These are phyloP conservation scores for Glareola pratincola DNA, from an alignment of 2,113 vertebrate species.

Conservation along the genomic window DNA sequence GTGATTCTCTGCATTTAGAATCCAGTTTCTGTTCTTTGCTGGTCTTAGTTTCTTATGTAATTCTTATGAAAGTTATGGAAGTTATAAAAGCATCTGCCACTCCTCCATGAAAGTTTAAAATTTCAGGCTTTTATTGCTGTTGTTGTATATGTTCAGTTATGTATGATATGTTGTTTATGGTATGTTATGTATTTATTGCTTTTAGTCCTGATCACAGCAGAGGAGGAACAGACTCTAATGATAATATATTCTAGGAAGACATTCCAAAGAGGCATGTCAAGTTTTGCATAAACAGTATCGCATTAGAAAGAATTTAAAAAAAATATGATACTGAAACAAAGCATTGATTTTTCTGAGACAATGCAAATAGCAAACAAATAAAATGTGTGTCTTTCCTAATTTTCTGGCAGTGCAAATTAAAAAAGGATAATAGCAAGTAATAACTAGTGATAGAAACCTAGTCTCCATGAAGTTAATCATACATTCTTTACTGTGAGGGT, in stretches of 20 bases:
- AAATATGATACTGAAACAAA: neutral
- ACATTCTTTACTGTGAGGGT: no score
- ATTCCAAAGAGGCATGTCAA: neutral
- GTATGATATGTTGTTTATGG: neutral
- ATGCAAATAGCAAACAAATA: neutral
- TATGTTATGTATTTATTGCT: neutral
- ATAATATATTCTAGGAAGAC: neutral
- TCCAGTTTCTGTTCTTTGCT: neutral
- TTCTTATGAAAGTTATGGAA: neutral
- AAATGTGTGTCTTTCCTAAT: neutral
- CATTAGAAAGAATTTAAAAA: neutral
- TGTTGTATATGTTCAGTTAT: neutral
- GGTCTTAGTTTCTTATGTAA: neutral
- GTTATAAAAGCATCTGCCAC: neutral
- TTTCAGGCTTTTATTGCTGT: neutral
- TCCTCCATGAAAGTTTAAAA: neutral
- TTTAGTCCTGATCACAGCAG: neutral
- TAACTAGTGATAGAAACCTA: neutral
- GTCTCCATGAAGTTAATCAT: neutral
- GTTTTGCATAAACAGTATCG: neutral
- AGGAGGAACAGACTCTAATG: neutral
- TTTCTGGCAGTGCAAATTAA: neutral
- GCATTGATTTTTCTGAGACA: neutral
- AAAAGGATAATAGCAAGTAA: neutral
- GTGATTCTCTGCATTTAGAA: neutral